A percentile compares a stretch with the other conserved stretches of the same genome.
phyloP scores from a whole-genome alignment of 2,797 vertebrate species.

The Sciurus carolinensis region DNA sequence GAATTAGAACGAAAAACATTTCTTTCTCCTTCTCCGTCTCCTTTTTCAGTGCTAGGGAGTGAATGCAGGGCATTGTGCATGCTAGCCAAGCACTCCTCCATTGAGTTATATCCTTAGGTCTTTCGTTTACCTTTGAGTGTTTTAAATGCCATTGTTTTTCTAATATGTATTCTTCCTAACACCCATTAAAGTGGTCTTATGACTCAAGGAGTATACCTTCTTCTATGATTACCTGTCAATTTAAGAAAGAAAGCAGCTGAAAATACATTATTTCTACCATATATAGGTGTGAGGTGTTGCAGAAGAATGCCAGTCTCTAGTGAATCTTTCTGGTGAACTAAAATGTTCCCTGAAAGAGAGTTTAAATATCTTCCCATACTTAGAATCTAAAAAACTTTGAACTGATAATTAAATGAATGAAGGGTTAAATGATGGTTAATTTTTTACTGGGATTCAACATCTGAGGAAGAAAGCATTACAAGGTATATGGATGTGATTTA shows the following conservation, averaged over 20 bases:
- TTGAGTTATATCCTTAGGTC: not conserved
- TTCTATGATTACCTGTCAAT: not conserved
- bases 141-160: not conserved
- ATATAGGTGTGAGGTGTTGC: not conserved
- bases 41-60: not conserved
- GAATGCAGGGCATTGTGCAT: not conserved
- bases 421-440: not conserved
- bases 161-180: not conserved
- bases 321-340: conserved; percentile 15
- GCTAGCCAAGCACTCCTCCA: too few relatives aligned
- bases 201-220: not conserved
- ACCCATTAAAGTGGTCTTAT: not conserved
- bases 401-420: conserved; percentile 18
- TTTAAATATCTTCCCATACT: not conserved
- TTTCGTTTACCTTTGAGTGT: not conserved
- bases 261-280: conserved; percentile 3
- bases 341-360: too few relatives aligned
- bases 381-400: not conserved
- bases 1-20: conserved; percentile 20
- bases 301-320: not conserved
- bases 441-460: not conserved
- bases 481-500: not conserved
- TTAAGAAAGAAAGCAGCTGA: conserved; percentile 39
- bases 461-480: not conserved
- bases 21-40: not conserved